phyloP scores from a whole-genome alignment of 2,113 vertebrate genomes.

The Riparia riparia region DNA sequence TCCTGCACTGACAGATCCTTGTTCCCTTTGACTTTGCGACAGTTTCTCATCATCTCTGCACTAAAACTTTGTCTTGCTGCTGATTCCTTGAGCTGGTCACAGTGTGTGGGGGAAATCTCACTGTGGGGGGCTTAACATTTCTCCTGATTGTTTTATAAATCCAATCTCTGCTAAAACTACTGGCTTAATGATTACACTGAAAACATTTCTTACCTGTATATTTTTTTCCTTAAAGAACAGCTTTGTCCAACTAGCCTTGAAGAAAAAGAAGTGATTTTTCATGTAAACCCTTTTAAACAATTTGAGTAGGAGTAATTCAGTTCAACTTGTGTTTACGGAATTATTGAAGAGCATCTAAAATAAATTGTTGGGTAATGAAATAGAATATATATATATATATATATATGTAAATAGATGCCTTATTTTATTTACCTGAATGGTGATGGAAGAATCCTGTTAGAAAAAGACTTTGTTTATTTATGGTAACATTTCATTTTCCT shows the following conservation, averaged over 20 bases:
- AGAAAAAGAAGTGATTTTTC: background rate
- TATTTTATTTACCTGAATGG: background rate
- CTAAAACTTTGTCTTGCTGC: background rate
- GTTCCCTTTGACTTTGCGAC: background rate
- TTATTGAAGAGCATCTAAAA: background rate
- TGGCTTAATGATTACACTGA: background rate
- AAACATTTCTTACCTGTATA: background rate
- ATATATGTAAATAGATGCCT: background rate
- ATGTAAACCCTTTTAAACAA: background rate
- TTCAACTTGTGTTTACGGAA: background rate
- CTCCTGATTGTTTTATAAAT: background rate
- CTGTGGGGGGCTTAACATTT: background rate
- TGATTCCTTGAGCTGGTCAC: background rate
- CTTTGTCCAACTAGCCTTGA: background rate
- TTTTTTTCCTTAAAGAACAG: background rate
- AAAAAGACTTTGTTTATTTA: background rate
- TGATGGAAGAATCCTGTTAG: background rate
- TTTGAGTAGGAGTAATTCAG: background rate
- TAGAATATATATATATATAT: background rate
- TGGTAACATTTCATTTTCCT: background rate
- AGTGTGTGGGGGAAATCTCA: accelerated
- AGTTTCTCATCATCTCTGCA: background rate
- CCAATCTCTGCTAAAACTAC: background rate
- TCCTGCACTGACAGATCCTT: background rate
- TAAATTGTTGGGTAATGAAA: background rate